Evolutionary conservation across 1,140 invertebrate species (phyloP).

Genomic region (Antheraea mylitta): DNA sequence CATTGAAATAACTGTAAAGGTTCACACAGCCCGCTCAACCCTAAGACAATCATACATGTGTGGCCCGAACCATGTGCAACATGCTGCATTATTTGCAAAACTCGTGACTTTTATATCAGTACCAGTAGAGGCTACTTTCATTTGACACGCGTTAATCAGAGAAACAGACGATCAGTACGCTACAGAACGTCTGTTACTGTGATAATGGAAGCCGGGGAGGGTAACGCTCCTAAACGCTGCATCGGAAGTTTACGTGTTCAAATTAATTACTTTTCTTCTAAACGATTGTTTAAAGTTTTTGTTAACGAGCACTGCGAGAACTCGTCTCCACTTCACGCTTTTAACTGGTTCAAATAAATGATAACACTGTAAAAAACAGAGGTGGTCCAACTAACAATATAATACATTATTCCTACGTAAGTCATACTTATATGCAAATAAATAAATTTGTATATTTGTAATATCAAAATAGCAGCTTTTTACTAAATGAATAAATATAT

Average conservation of each 20-base stretch:
- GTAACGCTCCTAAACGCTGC: background rate
- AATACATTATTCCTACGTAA: too few relatives aligned
- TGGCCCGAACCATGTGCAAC: constrained; percentile 21
- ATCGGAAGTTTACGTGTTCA: background rate
- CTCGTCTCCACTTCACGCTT: background rate
- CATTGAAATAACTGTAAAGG: background rate
- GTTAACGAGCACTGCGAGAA: background rate
- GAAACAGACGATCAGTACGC: background rate
- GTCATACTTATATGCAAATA: too few relatives aligned
- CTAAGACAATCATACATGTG: constrained; percentile 27
- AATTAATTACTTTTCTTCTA: background rate
- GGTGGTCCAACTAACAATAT: too few relatives aligned
- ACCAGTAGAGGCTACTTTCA: background rate
- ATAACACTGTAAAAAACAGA: background rate
- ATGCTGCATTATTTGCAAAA: constrained; percentile 6
- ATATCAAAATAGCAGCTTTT: too few relatives aligned
- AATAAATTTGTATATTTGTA: too few relatives aligned
- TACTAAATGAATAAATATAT: too few relatives aligned
- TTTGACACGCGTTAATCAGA: background rate
- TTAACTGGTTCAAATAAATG: background rate
- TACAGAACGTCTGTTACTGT: background rate
- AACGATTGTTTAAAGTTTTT: constrained; percentile 1
- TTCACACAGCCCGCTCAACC: background rate
- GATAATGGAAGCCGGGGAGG: background rate
- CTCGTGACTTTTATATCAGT: background rate